A percentile compares a stretch with the other conserved stretches of the same genome.
Conservation (phyloP, 2,797 vertebrate genomes). For the Mareca penelope region DNA sequence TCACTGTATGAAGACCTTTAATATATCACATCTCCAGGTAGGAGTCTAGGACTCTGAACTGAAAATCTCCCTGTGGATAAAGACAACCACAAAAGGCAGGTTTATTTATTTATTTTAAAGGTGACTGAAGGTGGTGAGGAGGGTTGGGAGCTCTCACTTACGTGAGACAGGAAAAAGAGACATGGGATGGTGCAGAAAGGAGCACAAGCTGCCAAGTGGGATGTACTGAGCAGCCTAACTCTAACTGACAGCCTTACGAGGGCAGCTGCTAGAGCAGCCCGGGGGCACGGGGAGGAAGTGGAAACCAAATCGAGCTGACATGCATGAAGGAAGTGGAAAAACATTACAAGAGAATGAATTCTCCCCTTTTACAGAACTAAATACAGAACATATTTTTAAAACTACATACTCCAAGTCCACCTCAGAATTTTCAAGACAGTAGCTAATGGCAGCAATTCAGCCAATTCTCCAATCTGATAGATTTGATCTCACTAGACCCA, state of each 20-base stretch:
- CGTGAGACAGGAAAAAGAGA: not conserved
- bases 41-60: not conserved
- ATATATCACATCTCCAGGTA: not conserved
- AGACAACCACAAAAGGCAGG: not conserved
- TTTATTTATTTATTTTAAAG: not conserved
- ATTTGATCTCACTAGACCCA: not conserved
- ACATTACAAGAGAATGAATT: not conserved
- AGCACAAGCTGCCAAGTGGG: not conserved
- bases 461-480: not conserved
- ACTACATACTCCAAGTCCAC: not conserved
- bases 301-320: not conserved
- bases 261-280: not conserved
- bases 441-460: not conserved
- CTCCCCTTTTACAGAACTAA: not conserved
- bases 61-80: not conserved
- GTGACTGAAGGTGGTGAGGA: not conserved
- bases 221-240: conserved; percentile 10
- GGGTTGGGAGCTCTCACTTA: not conserved
- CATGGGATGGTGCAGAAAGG: not conserved
- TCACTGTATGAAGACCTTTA: not conserved
- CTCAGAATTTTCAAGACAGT: not conserved
- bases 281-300: not conserved
- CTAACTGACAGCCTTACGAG: not conserved
- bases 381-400: conserved; percentile 12
- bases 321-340: conserved; percentile 7